These are phyloP conservation scores for Yoshiicerus persimilis DNA, from an alignment of 1,140 invertebrate species.

Conservation along the genomic window DNA sequence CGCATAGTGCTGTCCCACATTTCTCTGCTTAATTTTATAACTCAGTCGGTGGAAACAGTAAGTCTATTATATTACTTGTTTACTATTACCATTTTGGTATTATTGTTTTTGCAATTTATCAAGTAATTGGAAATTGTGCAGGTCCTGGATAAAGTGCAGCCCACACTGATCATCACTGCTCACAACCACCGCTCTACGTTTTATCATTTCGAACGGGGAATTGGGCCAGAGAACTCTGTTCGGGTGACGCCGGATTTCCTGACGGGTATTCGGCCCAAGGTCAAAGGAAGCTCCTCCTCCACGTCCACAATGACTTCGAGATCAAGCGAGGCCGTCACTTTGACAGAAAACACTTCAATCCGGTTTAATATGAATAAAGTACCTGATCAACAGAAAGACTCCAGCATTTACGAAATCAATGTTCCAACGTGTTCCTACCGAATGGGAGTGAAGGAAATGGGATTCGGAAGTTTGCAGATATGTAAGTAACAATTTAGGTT, in stretches of 20 bases:
- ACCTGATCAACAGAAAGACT: neutral
- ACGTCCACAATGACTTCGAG: too few species aligned
- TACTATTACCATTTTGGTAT: neutral
- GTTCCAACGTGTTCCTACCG: slow-evolving; percentile 92
- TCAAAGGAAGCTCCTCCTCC: neutral
- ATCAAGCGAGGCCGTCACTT: neutral
- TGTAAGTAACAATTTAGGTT: slow-evolving; percentile 59
- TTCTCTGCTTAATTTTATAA: slow-evolving; percentile 6
- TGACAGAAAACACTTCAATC: neutral
- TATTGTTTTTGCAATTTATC: neutral
- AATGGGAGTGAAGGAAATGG: slow-evolving; percentile 83
- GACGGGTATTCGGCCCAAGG: neutral
- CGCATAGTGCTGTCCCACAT: slow-evolving; percentile 31
- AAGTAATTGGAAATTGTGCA: slow-evolving; percentile 51
- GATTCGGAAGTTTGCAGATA: slow-evolving; percentile 78
- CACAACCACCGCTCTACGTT: slow-evolving; percentile 70
- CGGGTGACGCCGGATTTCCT: slow-evolving; percentile 55
- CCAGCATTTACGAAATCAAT: slow-evolving; percentile 71
- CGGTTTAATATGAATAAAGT: slow-evolving; percentile 4
- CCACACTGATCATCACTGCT: slow-evolving; percentile 79
- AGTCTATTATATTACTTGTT: neutral
- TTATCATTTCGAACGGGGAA: neutral
- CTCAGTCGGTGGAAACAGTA: slow-evolving; percentile 25
- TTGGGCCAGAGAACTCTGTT: slow-evolving; percentile 54
- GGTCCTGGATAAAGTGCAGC: slow-evolving; percentile 67